Evolutionary conservation across 1,140 invertebrate genomes (phyloP).

Genomic region (Mylabris phalerata): DNA sequence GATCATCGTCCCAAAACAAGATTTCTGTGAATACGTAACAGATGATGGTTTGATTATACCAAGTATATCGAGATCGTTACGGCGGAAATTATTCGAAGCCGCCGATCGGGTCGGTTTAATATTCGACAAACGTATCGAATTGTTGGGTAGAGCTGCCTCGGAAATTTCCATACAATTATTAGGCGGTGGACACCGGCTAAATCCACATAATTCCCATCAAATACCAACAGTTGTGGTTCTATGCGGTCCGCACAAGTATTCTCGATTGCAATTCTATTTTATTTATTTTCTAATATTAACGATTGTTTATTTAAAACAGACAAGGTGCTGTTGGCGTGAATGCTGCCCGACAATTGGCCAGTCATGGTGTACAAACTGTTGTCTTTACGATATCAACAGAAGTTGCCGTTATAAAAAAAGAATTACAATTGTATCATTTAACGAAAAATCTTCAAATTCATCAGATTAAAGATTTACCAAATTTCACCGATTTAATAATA

Average conservation of each 20-base stretch:
- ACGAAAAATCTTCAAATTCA: constrained; percentile 52
- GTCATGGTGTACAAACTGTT: constrained; percentile 70
- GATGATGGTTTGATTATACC: constrained; percentile 75
- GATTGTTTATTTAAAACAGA: constrained; percentile 24
- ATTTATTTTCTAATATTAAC: not conserved
- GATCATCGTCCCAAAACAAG: constrained; percentile 61
- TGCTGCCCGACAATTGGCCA: constrained; percentile 71
- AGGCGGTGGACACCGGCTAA: constrained; percentile 65
- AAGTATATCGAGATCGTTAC: constrained; percentile 59
- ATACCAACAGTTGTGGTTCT: constrained; percentile 69
- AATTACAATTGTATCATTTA: constrained; percentile 57
- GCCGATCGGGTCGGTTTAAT: constrained; percentile 62
- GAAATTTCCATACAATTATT: constrained; percentile 73
- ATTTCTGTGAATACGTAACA: constrained; percentile 66
- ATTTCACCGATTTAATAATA: constrained; percentile 61
- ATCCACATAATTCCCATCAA: constrained; percentile 76
- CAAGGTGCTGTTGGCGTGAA: constrained; percentile 67
- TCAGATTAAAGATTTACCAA: constrained; percentile 50
- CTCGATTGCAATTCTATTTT: no score
- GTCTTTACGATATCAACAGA: constrained; percentile 48
- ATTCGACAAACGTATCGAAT: constrained; percentile 61
- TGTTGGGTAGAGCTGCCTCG: constrained; percentile 66
- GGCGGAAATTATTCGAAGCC: constrained; percentile 56
- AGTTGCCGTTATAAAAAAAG: constrained; percentile 39
- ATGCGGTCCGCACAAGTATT: constrained; percentile 56